phyloP scores from a whole-genome alignment of 2,113 vertebrate species.

The Daubentonia madagascariensis region DNA sequence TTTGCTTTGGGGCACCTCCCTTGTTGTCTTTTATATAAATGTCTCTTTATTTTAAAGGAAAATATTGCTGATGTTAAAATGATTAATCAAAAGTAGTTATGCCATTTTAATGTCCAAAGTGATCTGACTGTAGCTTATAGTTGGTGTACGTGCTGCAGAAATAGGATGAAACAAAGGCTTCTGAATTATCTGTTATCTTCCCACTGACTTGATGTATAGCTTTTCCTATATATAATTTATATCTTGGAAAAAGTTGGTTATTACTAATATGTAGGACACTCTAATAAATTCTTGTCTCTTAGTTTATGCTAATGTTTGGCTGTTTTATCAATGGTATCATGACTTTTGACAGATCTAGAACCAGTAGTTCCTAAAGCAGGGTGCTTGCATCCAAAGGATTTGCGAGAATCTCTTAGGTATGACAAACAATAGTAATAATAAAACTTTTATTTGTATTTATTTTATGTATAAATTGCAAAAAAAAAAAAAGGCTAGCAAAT shows the following conservation, averaged over 20 bases:
- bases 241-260: background rate
- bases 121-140: background rate
- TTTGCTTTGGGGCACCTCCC: constrained; percentile 73
- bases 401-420: background rate
- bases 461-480: background rate
- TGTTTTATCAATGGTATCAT: background rate
- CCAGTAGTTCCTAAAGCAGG: background rate
- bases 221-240: background rate
- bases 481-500: background rate
- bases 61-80: constrained; percentile 4
- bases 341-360: background rate
- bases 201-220: background rate
- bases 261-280: background rate
- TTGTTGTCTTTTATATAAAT: constrained; percentile 22
- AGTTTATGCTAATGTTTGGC: background rate
- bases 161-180: background rate
- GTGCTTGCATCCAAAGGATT: background rate
- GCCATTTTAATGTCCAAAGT: background rate
- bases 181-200: background rate
- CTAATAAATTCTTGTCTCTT: background rate
- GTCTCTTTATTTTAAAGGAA: constrained; percentile 49
- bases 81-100: background rate
- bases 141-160: background rate
- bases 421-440: background rate
- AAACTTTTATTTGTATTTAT: background rate